A percentile compares a stretch with the other conserved stretches of the same genome.
Evolutionary conservation across 2,113 vertebrate species (phyloP).

Genomic region (Epinephelus moara): DNA sequence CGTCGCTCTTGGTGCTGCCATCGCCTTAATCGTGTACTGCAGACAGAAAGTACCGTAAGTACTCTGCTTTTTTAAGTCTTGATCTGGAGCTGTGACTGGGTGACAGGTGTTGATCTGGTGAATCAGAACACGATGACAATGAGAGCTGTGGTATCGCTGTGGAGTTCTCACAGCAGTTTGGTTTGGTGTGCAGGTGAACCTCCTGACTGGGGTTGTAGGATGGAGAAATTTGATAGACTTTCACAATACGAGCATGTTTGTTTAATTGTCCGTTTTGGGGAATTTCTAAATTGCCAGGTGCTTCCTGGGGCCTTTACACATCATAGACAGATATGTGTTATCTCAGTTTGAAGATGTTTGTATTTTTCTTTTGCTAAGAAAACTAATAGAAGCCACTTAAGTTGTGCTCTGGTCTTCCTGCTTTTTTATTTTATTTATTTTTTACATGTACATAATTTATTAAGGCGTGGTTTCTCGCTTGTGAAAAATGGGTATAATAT

Average conservation of each 20-base stretch:
- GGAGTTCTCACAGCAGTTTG: not conserved
- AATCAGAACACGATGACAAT: not conserved
- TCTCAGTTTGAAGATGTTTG: not conserved
- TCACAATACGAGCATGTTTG: not conserved
- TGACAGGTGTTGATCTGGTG: not conserved
- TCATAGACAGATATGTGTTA: not conserved
- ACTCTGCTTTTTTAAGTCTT: not conserved
- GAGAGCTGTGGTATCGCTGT: not conserved
- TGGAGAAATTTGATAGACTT: not conserved
- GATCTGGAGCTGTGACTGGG: not conserved
- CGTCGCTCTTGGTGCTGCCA: constrained; percentile 35
- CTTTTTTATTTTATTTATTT: not conserved
- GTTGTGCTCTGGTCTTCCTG: not conserved
- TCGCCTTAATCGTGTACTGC: constrained; percentile 59
- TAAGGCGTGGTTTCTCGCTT: not conserved
- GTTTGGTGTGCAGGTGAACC: not conserved
- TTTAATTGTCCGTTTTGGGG: not conserved
- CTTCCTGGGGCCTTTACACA: not conserved
- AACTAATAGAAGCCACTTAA: not conserved
- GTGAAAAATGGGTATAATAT: no score
- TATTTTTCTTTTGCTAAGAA: not conserved
- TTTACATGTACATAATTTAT: not conserved
- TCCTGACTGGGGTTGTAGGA: not conserved
- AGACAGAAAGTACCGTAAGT: constrained; percentile 82
- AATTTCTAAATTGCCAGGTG: not conserved